Evolutionary conservation across 2,113 vertebrate species (phyloP).

Genomic region (Toxostoma redivivum): DNA sequence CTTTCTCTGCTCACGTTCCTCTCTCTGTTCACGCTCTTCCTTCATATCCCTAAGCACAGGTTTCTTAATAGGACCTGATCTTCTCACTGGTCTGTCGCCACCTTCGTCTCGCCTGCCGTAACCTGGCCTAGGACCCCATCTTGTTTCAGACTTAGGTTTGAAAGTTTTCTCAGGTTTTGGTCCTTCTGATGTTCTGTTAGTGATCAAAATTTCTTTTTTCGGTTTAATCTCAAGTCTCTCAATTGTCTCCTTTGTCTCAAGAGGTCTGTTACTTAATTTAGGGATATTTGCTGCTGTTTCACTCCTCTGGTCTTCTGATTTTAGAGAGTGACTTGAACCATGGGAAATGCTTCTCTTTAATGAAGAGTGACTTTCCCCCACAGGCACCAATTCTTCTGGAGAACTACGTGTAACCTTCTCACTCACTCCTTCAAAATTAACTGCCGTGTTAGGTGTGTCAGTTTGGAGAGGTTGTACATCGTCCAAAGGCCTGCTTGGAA

Average conservation of each 20-base stretch:
- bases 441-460: constrained; percentile 64
- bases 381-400: constrained; percentile 77
- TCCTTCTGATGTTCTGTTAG: constrained; percentile 70
- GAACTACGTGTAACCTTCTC: constrained; percentile 66
- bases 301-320: constrained; percentile 85
- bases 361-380: constrained; percentile 77
- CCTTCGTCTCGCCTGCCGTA: constrained; percentile 86
- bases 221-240: constrained; percentile 84
- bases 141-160: constrained; percentile 91
- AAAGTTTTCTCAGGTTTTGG: constrained; percentile 88
- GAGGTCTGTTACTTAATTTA: constrained; percentile 67
- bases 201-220: constrained; percentile 83
- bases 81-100: constrained; percentile 85
- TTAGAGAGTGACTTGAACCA: constrained; percentile 85
- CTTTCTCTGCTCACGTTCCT: constrained; percentile 90
- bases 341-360: constrained; percentile 88
- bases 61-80: constrained; percentile 97
- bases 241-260: constrained; percentile 76
- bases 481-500: constrained; percentile 79
- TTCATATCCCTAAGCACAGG: constrained; percentile 97
- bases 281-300: constrained; percentile 71
- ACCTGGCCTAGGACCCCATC: constrained; percentile 89
- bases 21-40: constrained; percentile 92
- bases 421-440: constrained; percentile 78
- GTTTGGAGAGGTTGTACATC: constrained; percentile 73